phyloP scores from a whole-genome alignment of 2,888 invertebrate genomes.

The Tenodera sinensis region DNA sequence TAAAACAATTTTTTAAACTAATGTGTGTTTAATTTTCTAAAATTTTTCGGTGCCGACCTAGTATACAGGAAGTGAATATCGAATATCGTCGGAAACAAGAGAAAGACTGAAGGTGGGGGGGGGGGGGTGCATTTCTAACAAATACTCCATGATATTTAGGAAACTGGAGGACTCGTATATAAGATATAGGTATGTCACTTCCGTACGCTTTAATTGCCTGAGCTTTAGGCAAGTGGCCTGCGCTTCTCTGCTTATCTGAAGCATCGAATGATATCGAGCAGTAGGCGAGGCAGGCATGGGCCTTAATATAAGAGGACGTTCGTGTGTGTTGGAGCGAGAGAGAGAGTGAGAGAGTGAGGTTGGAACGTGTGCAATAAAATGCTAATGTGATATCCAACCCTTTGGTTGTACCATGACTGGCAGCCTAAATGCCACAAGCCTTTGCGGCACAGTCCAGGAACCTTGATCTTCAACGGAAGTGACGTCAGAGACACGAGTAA shows the following conservation, averaged over 20 bases:
- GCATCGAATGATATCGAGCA: neutral
- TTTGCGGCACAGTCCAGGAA: neutral
- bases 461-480: no score
- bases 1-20: no score
- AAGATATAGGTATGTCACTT: neutral
- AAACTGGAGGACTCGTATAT: neutral
- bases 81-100: no score
- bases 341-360: no score
- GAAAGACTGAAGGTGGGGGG: no score
- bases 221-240: neutral
- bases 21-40: no score
- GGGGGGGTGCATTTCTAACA: no score
- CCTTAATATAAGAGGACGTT: neutral
- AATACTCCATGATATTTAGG: no score
- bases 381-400: constrained; percentile 2
- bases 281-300: neutral
- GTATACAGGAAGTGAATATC: no score
- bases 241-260: neutral
- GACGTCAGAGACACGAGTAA: no score
- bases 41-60: no score
- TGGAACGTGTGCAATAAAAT: constrained; percentile 10
- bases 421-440: neutral
- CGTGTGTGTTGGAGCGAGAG: neutral
- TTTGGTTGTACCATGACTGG: neutral
- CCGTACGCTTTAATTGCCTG: neutral